These are phyloP conservation scores for Pangasius larnaudii DNA, from an alignment of 2,797 vertebrate species.

Conservation along the genomic window DNA sequence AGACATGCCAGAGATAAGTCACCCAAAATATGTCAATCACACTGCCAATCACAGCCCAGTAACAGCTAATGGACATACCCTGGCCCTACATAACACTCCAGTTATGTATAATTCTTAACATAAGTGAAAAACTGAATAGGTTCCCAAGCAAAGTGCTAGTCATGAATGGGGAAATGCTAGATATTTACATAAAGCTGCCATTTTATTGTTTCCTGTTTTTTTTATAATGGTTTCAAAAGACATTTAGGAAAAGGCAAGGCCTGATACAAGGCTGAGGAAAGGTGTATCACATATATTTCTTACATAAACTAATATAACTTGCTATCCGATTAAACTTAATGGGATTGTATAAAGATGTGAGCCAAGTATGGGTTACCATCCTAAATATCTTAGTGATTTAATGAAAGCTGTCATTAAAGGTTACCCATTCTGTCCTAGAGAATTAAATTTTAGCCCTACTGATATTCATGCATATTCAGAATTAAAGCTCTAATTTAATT, in stretches of 20 bases:
- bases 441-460: background rate
- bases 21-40: conserved; percentile 7
- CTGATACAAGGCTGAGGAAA: background rate
- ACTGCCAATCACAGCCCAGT: background rate
- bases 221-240: background rate
- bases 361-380: background rate
- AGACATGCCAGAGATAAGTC: background rate
- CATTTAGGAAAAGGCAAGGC: background rate
- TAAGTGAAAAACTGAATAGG: background rate
- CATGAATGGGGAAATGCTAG: background rate
- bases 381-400: background rate
- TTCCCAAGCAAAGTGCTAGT: background rate
- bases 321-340: background rate
- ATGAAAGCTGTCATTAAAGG: conserved; percentile 1
- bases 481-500: conserved; percentile 20
- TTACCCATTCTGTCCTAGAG: background rate
- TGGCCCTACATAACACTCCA: background rate
- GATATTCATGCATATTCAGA: background rate
- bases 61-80: background rate
- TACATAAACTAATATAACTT: background rate
- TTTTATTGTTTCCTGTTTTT: background rate
- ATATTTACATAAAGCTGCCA: background rate
- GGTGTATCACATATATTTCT: background rate
- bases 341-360: background rate
- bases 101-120: background rate